These are phyloP conservation scores for Poecilia picta DNA, from an alignment of 2,797 vertebrate genomes.

Conservation along the genomic window DNA sequence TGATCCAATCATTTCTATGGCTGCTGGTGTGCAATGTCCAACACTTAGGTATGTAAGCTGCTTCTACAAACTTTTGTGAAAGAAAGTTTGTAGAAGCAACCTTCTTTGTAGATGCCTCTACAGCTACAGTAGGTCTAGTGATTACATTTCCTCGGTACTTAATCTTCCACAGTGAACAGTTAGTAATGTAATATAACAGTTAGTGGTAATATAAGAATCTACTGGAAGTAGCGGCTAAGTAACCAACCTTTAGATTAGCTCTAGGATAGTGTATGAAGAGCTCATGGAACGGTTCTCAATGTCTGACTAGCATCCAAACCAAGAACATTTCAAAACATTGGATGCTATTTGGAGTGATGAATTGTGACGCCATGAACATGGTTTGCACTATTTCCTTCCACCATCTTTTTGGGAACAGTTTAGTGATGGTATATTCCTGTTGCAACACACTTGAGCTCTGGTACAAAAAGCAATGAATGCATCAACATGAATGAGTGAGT, in stretches of 20 bases:
- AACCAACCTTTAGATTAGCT: too few relatives aligned
- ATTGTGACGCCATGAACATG: not conserved
- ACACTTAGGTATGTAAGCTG: not conserved
- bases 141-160: not conserved
- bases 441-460: not conserved
- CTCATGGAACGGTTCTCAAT: not conserved
- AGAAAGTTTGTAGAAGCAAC: not conserved
- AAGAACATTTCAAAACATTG: not conserved
- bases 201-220: not conserved
- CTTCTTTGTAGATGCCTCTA: too few relatives aligned
- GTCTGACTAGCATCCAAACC: not conserved
- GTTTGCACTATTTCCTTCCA: not conserved
- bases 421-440: not conserved
- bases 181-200: too few relatives aligned
- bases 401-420: not conserved
- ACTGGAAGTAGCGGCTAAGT: not conserved
- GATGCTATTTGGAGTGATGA: not conserved
- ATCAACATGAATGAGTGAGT: not conserved
- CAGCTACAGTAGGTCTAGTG: not conserved
- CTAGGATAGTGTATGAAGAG: too few relatives aligned
- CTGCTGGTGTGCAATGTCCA: not conserved
- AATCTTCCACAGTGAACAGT: not conserved
- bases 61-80: not conserved
- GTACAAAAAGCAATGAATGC: not conserved
- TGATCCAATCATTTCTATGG: not conserved